Evolutionary conservation across 2,888 invertebrate species (phyloP).

Genomic region (Hecatera dysodea): DNA sequence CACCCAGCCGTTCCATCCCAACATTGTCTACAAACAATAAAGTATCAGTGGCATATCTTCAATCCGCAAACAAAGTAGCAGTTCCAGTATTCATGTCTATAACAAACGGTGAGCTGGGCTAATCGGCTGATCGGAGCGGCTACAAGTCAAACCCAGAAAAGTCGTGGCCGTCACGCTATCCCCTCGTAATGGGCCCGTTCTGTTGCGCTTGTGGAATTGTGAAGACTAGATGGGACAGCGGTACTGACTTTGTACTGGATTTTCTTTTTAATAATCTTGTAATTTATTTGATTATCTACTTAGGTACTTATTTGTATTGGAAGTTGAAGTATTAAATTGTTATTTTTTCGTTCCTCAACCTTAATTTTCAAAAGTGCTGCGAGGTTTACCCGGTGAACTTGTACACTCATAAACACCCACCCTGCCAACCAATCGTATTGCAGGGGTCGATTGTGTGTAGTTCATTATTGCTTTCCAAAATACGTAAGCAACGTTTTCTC

Average conservation of each 20-base stretch:
- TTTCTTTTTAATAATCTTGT: too few relatives aligned
- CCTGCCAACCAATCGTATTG: too few relatives aligned
- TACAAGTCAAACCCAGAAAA: slow-evolving; percentile 66
- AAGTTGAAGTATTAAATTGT: too few relatives aligned
- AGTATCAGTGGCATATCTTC: slow-evolving; percentile 56
- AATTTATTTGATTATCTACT: too few relatives aligned
- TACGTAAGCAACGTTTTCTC: neutral
- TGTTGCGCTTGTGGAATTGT: slow-evolving; percentile 26
- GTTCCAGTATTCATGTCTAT: slow-evolving; percentile 57
- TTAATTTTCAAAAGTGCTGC: too few relatives aligned
- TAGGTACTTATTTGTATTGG: too few relatives aligned
- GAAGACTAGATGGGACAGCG: slow-evolving; percentile 40
- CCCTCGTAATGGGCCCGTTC: slow-evolving; percentile 64
- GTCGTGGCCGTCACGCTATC: slow-evolving; percentile 68
- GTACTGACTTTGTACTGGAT: slow-evolving; percentile 10
- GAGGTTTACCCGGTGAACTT: too few relatives aligned
- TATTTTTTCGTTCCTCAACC: too few relatives aligned
- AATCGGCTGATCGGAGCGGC: slow-evolving; percentile 58
- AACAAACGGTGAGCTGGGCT: slow-evolving; percentile 57
- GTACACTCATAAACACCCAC: neutral
- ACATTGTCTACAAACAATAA: slow-evolving; percentile 57
- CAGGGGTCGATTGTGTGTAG: neutral
- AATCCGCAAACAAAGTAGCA: slow-evolving; percentile 56
- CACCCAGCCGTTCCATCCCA: slow-evolving; percentile 10
- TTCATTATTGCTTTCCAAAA: neutral